Evolutionary conservation across 2,888 invertebrate genomes (phyloP).

Genomic region (Seira musarum): DNA sequence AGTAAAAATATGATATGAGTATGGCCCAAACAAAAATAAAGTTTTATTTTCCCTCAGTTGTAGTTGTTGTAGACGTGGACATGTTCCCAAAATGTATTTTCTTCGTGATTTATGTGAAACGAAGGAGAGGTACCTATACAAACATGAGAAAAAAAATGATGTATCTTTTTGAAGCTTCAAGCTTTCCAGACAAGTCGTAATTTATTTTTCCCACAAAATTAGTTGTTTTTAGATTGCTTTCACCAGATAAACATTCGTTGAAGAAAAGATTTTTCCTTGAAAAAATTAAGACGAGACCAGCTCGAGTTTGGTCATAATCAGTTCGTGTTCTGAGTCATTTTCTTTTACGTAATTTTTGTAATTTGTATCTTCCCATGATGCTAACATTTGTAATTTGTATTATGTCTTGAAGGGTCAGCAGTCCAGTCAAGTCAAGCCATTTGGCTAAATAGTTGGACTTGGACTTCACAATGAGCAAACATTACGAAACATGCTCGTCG

Average conservation of each 20-base stretch:
- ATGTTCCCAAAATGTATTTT: slow-evolving; percentile 36
- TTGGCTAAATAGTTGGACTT: too few species aligned
- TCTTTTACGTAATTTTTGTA: slow-evolving; percentile 11
- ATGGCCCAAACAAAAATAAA: background rate
- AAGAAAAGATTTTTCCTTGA: background rate
- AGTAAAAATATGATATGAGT: too few species aligned
- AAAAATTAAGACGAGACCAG: background rate
- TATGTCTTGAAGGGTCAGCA: too few species aligned
- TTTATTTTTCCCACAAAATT: slow-evolving; percentile 28
- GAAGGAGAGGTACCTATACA: background rate
- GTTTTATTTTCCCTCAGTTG: background rate
- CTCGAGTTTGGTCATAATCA: too few species aligned
- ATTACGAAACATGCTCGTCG: too few species aligned
- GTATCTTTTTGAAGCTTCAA: background rate
- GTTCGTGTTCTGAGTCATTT: slow-evolving; percentile 12
- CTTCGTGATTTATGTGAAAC: slow-evolving; percentile 44
- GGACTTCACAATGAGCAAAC: too few species aligned
- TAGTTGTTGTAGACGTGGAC: slow-evolving; percentile 15
- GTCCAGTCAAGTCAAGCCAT: too few species aligned
- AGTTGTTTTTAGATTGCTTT: slow-evolving; percentile 31
- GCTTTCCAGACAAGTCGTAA: slow-evolving; percentile 12
- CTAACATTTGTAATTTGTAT: slow-evolving; percentile 38
- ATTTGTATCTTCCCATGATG: slow-evolving; percentile 27
- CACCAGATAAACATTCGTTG: slow-evolving; percentile 10
- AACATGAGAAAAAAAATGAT: slow-evolving; percentile 24